phyloP scores from a whole-genome alignment of 2,113 vertebrate genomes.

The Uropsilus gracilis region DNA sequence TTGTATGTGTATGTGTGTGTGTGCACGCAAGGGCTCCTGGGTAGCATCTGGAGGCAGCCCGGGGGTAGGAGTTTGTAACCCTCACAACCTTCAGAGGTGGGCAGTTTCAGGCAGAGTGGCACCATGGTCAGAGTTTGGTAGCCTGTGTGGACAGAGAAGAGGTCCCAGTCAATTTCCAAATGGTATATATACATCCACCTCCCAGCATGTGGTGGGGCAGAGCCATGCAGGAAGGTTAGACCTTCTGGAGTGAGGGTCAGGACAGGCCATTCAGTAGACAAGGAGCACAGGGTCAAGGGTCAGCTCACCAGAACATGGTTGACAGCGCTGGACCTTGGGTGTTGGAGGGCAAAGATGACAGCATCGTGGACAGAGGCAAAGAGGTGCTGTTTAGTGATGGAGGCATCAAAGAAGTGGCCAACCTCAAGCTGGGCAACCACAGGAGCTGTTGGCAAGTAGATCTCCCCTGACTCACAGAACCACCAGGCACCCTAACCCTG shows the following conservation, averaged over 20 bases:
- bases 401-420: slow-evolving; percentile 90
- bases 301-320: slow-evolving; percentile 54
- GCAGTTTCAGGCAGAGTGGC: not conserved
- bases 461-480: not conserved
- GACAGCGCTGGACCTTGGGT: not conserved
- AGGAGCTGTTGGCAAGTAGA: slow-evolving; percentile 55
- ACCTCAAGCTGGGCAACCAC: slow-evolving; percentile 90
- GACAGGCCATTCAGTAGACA: not conserved
- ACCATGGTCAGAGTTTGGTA: slow-evolving; percentile 68
- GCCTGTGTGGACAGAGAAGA: slow-evolving; percentile 14
- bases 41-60: not conserved
- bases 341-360: slow-evolving; percentile 82
- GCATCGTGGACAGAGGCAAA: slow-evolving; percentile 92
- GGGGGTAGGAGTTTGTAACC: not conserved
- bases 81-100: slow-evolving; percentile 2
- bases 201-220: not conserved
- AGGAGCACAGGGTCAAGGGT: not conserved
- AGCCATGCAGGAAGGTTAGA: too few relatives aligned
- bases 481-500: not conserved
- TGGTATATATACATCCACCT: not conserved
- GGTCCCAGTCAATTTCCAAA: not conserved
- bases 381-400: slow-evolving; percentile 90
- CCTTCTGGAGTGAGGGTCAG: slow-evolving; percentile 11
- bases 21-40: not conserved
- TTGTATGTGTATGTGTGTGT: not conserved